Percentiles rank a stretch among this genome's conserved stretches.
Conservation (phyloP, 2,888 invertebrate species). For the Melieria crassipennis region DNA sequence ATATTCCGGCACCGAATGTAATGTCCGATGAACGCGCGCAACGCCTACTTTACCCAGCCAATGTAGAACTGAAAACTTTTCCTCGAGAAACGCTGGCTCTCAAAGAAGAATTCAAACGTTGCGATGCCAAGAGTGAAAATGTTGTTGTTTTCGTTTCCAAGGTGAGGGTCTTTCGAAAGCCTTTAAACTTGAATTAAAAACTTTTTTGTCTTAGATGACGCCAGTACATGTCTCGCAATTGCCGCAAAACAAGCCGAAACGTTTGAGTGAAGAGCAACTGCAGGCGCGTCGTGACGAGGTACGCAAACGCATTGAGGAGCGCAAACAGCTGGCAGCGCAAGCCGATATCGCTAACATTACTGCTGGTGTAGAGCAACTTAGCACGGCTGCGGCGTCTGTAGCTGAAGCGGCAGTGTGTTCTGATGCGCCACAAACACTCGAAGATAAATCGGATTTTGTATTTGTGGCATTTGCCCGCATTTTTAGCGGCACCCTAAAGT, state of each 20-base stretch:
- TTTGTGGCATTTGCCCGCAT: conserved; percentile 94
- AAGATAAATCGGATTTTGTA: conserved; percentile 67
- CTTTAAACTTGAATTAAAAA: neutral
- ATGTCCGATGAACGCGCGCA: conserved; percentile 82
- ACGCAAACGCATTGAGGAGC: conserved; percentile 73
- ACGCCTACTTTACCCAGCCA: conserved; percentile 81
- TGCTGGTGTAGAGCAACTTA: conserved; percentile 51
- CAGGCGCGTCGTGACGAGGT: conserved; percentile 74
- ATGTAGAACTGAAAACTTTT: conserved; percentile 74
- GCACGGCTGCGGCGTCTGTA: conserved; percentile 34
- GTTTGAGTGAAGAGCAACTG: conserved; percentile 80
- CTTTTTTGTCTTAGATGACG: conserved; percentile 78
- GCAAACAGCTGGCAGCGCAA: conserved; percentile 53
- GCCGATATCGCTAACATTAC: conserved; percentile 48
- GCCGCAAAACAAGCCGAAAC: conserved; percentile 82
- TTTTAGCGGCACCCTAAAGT: conserved; percentile 85
- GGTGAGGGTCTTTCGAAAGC: conserved; percentile 33
- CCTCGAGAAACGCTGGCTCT: conserved; percentile 76
- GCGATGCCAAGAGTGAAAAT: conserved; percentile 76
- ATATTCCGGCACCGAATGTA: conserved; percentile 84
- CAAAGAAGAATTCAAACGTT: conserved; percentile 76
- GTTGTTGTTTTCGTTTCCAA: conserved; percentile 66
- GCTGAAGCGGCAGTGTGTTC: neutral
- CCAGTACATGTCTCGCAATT: conserved; percentile 78
- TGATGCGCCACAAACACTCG: conserved; percentile 40